Base-by-base conservation (phyloP, 2,797 vertebrate genomes). In the Dendrocincla fuliginosa region DNA sequence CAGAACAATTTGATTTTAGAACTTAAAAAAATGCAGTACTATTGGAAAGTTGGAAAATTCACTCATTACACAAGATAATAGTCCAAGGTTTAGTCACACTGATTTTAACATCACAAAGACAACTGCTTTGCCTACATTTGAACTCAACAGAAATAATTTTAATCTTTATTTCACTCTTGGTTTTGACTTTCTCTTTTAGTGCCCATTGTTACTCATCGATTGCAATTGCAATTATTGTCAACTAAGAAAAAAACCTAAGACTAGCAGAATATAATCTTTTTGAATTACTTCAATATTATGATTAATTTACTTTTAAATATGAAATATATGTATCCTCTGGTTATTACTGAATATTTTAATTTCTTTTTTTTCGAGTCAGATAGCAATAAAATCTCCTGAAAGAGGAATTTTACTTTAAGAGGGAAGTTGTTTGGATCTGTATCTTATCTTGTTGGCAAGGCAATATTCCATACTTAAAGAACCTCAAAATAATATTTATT, bases 401-500 rank as follows among this genome's bases (percentile, higher is more conserved):
- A 79, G 5, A 68, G 5, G 16, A 24, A 20, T 82, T 73, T 33
- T 33, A 27, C 7, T 65, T 80, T 56, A 59, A 65, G 17, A 87
- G 7, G 5, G 10, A 46, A 53, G 33, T 27, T 53, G 24, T 67
- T 53, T 81, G 25, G 25, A 32, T 60, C 30, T 46, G 16, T 60
- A 25, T 46, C 16, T 80, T 52, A 27, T 33, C 53, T 81, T 33
- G 6, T 41, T 46, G 20, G 16, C 0, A 2, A 67, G 27, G 6
- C 22, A 65, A 12, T 60, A 5, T 67, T 90, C 25, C 25, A 30
- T 77, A 16, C 16, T 81, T 64, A 60, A 14, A 84, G 23, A 83
- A 35, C 14, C 18, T 56, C 37, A 82, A 64, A 88, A 90, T 77
- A 87, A 23, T 30, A 87, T 89, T 94, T 93, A 70, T 69, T 96